Percentiles rank a stretch among this genome's conserved stretches.
phyloP scores from a whole-genome alignment of 1,140 invertebrate species.

The Mactra quadrangularis region DNA sequence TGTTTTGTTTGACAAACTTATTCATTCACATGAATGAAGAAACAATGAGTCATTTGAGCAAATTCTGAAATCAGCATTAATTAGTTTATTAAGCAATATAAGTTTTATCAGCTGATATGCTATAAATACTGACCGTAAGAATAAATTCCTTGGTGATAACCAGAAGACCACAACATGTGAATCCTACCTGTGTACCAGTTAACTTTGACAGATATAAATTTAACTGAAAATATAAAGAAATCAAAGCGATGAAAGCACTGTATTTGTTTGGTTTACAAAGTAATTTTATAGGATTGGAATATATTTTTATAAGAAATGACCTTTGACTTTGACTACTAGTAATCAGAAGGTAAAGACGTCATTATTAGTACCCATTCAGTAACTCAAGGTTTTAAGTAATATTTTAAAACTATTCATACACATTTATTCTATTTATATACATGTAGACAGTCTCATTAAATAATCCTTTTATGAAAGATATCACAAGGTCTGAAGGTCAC shows the following conservation, averaged over 20 bases:
- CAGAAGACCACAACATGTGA: conserved; percentile 30
- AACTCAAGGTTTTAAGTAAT: neutral
- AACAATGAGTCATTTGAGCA: no score
- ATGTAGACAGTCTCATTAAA: no score
- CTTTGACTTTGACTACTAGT: neutral
- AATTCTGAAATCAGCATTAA: no score
- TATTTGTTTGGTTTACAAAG: neutral
- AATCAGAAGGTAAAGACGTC: neutral
- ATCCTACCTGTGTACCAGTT: conserved; percentile 50
- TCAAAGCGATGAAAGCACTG: neutral
- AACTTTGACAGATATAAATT: conserved; percentile 49
- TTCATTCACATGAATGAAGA: neutral
- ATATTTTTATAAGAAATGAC: no score
- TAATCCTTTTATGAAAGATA: no score
- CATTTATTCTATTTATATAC: no score
- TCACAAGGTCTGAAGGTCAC: no score
- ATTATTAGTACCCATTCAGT: neutral
- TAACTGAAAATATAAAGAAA: conserved; percentile 16
- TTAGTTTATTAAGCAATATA: neutral
- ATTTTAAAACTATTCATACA: neutral
- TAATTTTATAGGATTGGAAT: neutral
- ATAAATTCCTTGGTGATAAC: conserved; percentile 54
- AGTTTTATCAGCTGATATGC: neutral
- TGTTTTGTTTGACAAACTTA: neutral
- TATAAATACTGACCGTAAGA: conserved; percentile 19